A percentile compares a stretch with the other conserved stretches of the same genome.
These are phyloP conservation scores for Dynastes tityus DNA, from an alignment of 2,888 invertebrate species.

Conservation along the genomic window DNA sequence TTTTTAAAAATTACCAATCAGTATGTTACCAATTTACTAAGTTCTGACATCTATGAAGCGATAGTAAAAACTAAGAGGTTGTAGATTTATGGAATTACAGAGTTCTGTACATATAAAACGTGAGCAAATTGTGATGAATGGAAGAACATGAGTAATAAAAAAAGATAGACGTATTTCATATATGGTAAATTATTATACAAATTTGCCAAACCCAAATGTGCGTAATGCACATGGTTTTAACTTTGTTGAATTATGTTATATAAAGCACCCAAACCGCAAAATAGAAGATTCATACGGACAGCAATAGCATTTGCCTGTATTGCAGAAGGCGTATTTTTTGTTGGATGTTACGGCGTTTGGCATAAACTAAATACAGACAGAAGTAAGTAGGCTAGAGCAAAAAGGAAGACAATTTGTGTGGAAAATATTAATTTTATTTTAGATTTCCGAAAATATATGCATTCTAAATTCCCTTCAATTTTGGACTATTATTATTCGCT, in stretches of 20 bases:
- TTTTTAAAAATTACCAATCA: too few relatives aligned
- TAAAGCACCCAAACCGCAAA: conserved; percentile 75
- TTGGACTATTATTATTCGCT: conserved; percentile 81
- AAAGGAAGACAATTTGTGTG: not conserved
- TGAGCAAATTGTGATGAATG: not conserved
- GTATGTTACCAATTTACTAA: too few relatives aligned
- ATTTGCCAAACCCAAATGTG: conserved; percentile 14
- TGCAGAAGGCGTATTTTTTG: conserved; percentile 75
- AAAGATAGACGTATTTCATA: conserved; percentile 2
- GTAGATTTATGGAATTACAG: not conserved
- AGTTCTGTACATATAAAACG: not conserved
- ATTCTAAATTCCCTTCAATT: conserved; percentile 77
- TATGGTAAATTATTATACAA: conserved; percentile 18
- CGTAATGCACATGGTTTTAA: conserved; percentile 48
- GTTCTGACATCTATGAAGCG: too few relatives aligned
- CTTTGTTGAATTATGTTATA: conserved; percentile 74
- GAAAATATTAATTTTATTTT: conserved; percentile 61
- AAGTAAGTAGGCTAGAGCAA: conserved; percentile 72
- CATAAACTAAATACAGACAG: conserved; percentile 80
- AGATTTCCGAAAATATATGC: conserved; percentile 82
- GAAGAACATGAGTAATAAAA: conserved; percentile 11
- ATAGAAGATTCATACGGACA: conserved; percentile 72
- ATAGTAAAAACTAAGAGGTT: too few relatives aligned
- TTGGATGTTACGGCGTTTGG: conserved; percentile 78
- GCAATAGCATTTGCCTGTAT: conserved; percentile 75